Evolutionary conservation across 2,888 invertebrate species (phyloP), one percentile per base, ranked within the genome.

Genomic region (Nematopogon swammerdamellus): DNA sequence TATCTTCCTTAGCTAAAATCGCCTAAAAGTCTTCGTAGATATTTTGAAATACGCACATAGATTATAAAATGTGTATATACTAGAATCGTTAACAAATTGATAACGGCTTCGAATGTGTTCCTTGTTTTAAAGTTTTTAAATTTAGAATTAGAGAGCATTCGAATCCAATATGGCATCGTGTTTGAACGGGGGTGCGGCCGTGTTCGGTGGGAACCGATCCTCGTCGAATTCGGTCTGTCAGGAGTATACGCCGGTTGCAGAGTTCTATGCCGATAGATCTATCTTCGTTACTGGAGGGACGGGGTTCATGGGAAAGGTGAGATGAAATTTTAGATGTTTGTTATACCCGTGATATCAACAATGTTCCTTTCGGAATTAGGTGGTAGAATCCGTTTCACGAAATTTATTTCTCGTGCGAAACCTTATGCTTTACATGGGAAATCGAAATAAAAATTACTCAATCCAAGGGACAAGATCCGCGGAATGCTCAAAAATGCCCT

Each of bases 241-340:
- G 57, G 79, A 79, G 48, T 80, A 80, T 46, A 59, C 76, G 42
- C 79, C 80, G 1, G 84, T 88, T 46, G 82, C 85, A 17, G 84
- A 88, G 57, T 90, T 87, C 63, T 91, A 87, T 67, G 80, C 83
- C 18, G 88, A 86, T 52, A 85, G 88, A 61, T 84, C 84, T 48
- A 80, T 93, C 29, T 88, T 92, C 60, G 87, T 92, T 50, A 93
- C 92, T 3, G 92, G 93, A 36, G 92, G 88, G 43, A 92, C 91
- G 2, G 93, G 93, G 6, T 93, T 93, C 62, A 86, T 93, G 82
- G 92, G 93, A 50, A 93, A 94, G 82, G 91, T 92, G 53, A 70
- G 65, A 25, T n/a, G n/a, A n/a, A n/a, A n/a, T n/a, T n/a, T n/a
- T n/a, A n/a, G n/a, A 16, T 44, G 29, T 44, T 20, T 36, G 44